A percentile compares a stretch with the other conserved stretches of the same genome.
Conservation (phyloP, 2,797 vertebrate genomes). For the Chaetodon trifasciatus region DNA sequence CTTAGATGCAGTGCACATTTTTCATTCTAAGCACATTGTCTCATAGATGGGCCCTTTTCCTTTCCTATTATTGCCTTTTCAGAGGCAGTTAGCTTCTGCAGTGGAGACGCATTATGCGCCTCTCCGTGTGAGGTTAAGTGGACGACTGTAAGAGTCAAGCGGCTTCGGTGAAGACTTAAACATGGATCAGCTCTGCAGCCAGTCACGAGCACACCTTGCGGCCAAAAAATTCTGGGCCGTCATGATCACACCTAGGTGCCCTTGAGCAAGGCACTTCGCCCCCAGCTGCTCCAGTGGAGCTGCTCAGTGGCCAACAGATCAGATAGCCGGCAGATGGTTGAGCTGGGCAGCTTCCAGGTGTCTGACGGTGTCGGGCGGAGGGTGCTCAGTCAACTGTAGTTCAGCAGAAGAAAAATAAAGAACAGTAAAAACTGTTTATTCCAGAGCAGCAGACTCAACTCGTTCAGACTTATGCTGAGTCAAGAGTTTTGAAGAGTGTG, state of each 20-base stretch:
- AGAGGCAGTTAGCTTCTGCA: not conserved
- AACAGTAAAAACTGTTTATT: not conserved
- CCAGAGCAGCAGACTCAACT: not conserved
- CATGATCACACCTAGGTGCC: conserved; percentile 24
- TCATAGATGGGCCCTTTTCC: not conserved
- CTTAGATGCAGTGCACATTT: conserved; percentile 8
- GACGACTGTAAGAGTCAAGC: conserved; percentile 12
- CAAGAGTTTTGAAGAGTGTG: not conserved
- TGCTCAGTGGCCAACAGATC: conserved; percentile 1
- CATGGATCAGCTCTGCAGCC: conserved; percentile 17
- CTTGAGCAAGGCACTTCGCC: conserved; percentile 47
- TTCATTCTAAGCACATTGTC: conserved; percentile 23
- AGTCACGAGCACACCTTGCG: not conserved
- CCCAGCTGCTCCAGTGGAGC: conserved; percentile 14
- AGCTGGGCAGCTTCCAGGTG: conserved; percentile 38
- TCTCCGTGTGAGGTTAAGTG: not conserved
- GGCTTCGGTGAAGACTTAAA: not conserved
- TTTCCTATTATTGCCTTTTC: conserved; percentile 7
- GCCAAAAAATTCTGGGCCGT: not conserved
- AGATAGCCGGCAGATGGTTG: conserved; percentile 21
- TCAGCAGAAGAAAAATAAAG: not conserved
- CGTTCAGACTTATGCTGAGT: not conserved
- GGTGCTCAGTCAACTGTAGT: not conserved
- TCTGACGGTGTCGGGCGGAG: not conserved
- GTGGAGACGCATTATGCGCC: not conserved